Evolutionary conservation across 2,113 vertebrate genomes (phyloP), one percentile per base, ranked within the genome.

Genomic region (Marmota flaviventris): DNA sequence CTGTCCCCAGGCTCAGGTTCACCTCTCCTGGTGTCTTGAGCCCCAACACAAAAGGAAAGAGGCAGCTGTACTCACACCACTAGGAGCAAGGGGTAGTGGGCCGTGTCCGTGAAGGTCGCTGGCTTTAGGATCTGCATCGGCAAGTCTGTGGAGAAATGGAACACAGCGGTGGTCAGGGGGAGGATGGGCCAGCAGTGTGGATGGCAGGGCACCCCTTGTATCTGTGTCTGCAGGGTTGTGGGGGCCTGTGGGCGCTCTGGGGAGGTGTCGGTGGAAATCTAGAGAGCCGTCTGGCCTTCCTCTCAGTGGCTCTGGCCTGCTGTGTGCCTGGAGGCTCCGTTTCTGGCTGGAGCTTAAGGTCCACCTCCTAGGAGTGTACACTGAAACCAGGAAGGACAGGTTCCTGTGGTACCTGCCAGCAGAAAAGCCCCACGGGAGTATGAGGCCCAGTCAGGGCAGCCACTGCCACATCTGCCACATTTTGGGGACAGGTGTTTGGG

Each of bases 91-190:
- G 99, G 99, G 88, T 99, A 99, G 98, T 99, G 99, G 0, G 98
- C 51, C 0, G 99, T 99, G 5, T 99, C 99, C 0, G 98, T 89
- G 94, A 99, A 99, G 81, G 99, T 98, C 0, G 99, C 99, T 0
- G 99, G 99, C 98, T 99, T 99, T 77, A 99, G 98, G 98, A 99
- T 99, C 99, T 99, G 99, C 98, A 99, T 95, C 0, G 99, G 99
- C 96, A 99, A 98, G 56, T 98, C 99, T 99, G 91, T 83, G 96
- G 2, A 97, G 97, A 96, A 88, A 65, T 65, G 34, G 69, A 94
- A 89, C 22, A 84, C 27, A 92, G 53, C 6, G 5, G 5, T 14
- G 5, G 84, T 98, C 1, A 76, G 17, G 25, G 25, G 8, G 8
- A 0, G 1, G 0, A 39, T 39, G 45, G 67, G 13, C 1, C 39